Conservation (phyloP, 2,113 vertebrate genomes). For the Serinus canaria region DNA sequence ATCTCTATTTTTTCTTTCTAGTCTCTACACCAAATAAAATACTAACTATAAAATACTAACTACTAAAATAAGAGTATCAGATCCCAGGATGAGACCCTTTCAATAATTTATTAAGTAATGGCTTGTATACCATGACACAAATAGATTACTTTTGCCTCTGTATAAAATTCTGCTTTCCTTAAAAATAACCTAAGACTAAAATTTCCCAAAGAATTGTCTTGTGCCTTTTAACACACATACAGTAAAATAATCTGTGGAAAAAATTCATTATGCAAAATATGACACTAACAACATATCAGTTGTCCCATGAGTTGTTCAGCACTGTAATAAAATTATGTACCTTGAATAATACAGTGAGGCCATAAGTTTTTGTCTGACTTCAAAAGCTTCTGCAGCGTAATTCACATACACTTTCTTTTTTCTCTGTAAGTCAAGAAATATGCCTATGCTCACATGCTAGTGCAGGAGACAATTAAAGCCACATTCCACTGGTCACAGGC, state of each 20-base stretch:
- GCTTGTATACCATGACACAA: background rate
- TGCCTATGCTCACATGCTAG: background rate
- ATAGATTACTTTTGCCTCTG: background rate
- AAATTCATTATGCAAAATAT: background rate
- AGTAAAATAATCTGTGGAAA: background rate
- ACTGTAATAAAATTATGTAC: conserved; percentile 22
- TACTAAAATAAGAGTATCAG: background rate
- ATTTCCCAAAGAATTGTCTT: background rate
- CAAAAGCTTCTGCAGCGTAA: background rate
- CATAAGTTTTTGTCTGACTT: background rate
- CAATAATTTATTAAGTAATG: background rate
- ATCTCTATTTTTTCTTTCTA: background rate
- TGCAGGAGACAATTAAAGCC: background rate
- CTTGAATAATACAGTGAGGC: conserved; percentile 23
- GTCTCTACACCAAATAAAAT: background rate
- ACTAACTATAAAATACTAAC: background rate
- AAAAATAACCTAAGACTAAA: background rate
- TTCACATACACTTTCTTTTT: background rate
- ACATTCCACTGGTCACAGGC: background rate
- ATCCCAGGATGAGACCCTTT: background rate
- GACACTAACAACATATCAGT: background rate
- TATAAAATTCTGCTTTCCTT: background rate
- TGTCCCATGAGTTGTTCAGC: background rate
- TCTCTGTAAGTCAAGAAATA: background rate
- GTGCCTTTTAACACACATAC: background rate